These are phyloP conservation scores for Halcyon malimbica DNA, from an alignment of 2,113 vertebrate genomes.

Conservation along the genomic window DNA sequence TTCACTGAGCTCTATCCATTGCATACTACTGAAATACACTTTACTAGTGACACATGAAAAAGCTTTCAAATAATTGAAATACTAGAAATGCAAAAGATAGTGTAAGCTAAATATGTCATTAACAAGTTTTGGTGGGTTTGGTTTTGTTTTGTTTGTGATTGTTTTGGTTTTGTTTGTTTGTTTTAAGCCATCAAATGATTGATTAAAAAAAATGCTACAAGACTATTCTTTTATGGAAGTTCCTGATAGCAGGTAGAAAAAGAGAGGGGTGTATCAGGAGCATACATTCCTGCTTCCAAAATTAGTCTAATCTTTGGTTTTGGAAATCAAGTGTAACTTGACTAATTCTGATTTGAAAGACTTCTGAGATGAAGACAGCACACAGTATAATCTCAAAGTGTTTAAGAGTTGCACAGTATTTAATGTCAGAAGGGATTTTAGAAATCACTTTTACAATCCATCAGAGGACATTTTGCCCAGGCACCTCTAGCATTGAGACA, in stretches of 20 bases:
- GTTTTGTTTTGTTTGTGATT: neutral
- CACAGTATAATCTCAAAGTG: neutral
- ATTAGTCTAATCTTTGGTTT: neutral
- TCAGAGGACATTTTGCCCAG: neutral
- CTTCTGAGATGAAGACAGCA: neutral
- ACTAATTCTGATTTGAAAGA: neutral
- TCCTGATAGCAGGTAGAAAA: neutral
- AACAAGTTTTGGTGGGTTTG: neutral
- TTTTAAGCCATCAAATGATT: neutral
- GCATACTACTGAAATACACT: neutral
- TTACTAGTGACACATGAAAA: neutral
- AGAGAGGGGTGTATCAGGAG: accelerated
- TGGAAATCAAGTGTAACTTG: neutral
- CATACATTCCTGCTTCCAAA: neutral
- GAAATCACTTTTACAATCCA: neutral
- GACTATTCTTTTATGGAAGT: neutral
- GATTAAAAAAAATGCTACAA: neutral
- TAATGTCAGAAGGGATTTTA: neutral
- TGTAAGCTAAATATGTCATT: neutral
- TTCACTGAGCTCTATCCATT: neutral
- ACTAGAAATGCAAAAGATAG: neutral
- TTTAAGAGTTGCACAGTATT: neutral
- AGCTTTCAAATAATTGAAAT: neutral
- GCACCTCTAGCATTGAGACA: neutral
- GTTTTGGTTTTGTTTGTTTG: neutral